phyloP scores from a whole-genome alignment of 2,113 vertebrate genomes.

The Sinosuthora webbiana region DNA sequence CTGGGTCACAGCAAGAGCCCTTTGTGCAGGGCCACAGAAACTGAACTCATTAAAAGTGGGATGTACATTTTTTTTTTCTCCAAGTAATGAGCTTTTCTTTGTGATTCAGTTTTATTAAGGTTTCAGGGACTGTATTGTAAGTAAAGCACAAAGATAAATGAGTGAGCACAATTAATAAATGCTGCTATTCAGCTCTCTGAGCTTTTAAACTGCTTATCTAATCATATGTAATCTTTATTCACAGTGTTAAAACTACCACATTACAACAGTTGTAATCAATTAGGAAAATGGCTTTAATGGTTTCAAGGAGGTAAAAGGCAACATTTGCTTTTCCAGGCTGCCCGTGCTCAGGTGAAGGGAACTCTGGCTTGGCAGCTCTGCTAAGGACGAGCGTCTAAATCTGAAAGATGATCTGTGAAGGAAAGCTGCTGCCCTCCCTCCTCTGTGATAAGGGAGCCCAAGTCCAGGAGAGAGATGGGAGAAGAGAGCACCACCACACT shows the following conservation, averaged over 20 bases:
- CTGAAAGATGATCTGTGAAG: too few relatives aligned
- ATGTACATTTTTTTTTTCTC: neutral
- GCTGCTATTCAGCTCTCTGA: neutral
- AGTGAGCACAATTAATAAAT: conserved; percentile 25
- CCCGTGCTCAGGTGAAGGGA: fast-evolving
- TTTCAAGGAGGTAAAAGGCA: neutral
- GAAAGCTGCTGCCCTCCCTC: neutral
- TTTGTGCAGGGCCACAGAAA: neutral
- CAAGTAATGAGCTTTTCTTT: neutral
- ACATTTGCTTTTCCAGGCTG: neutral
- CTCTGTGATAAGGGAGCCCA: neutral
- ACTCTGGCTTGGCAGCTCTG: neutral
- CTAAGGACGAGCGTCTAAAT: neutral
- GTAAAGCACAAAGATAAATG: conserved; percentile 28
- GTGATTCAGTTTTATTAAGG: neutral
- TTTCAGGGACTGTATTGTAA: neutral
- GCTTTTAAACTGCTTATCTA: conserved; percentile 34
- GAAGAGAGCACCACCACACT: neutral
- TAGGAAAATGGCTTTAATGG: neutral
- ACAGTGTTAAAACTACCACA: neutral
- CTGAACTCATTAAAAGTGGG: neutral
- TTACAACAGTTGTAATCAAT: conserved; percentile 1
- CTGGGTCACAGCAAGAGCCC: neutral
- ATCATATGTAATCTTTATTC: neutral
- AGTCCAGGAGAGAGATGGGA: neutral